Conservation (phyloP, 2,888 invertebrate species). For the Hypselothyrea guttata region DNA sequence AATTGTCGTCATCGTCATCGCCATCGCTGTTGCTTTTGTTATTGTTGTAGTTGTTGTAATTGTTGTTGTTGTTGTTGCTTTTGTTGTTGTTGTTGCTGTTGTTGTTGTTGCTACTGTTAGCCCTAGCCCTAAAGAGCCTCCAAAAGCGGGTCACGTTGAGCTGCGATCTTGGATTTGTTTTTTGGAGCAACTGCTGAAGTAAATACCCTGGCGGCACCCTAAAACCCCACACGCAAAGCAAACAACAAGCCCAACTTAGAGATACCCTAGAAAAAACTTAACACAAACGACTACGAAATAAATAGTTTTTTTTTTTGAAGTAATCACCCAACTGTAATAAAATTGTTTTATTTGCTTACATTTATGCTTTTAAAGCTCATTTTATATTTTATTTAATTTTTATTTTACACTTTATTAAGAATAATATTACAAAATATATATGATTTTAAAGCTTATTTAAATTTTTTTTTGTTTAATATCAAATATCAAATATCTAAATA, state of each 20-base stretch:
- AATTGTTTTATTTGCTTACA: too few species aligned
- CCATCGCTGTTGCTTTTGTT: constrained; percentile 3
- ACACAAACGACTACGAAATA: neutral
- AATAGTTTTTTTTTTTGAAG: too few species aligned
- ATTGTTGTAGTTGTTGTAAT: constrained; percentile 6
- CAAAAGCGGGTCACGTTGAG: constrained; percentile 43
- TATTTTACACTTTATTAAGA: too few species aligned
- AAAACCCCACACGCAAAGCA: constrained; percentile 20
- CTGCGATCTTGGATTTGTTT: constrained; percentile 35
- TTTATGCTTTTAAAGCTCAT: too few species aligned
- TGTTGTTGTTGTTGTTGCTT: neutral
- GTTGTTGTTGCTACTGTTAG: constrained; percentile 55
- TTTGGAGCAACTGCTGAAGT: constrained; percentile 9
- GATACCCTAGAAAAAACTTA: constrained; percentile 4
- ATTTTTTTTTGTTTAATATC: too few species aligned
- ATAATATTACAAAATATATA: too few species aligned
- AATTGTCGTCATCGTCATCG: constrained; percentile 50
- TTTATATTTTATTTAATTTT: too few species aligned
- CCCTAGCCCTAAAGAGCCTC: constrained; percentile 31
- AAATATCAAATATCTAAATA: too few species aligned
- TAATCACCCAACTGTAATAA: too few species aligned
- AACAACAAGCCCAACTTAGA: neutral
- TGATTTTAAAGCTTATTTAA: too few species aligned
- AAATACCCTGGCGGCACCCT: constrained; percentile 58
- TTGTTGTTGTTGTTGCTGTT: too few species aligned